Base-by-base conservation (phyloP, 1,140 invertebrate genomes). In the Pogonomyrmex barbatus region DNA sequence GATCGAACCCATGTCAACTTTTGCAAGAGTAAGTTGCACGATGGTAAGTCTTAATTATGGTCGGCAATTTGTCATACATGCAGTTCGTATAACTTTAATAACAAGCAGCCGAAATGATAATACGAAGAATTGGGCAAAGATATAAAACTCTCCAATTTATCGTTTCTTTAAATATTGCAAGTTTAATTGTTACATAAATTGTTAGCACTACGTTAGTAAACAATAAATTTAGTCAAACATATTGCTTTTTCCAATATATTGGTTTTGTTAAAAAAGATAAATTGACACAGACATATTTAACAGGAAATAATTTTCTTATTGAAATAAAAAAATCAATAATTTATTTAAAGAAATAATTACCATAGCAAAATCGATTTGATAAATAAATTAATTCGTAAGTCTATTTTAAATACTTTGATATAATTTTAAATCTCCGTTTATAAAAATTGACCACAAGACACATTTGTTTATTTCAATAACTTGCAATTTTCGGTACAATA, bases 1-100 rank as follows among this genome's bases (percentile, higher is more conserved):
- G 24, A 70, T 71, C 50, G 12, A 88, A 83, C 30, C 24, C 1
- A 1, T 8, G 45, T 6, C 4, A n/a, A 42, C 17, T 52, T 76
- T 79, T 42, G 36, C 5, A 50, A 50, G 45, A 45, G 17, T 1
- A 8, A 8, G 3, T 56, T 56, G 4, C 24, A 68, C 4, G 50
- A 56, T 58, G 42, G 47, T 24, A 63, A 62, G 45, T 52, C 70
- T 83, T 60, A 88, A 84, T 85, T 65, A 78, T 75, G 42, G 68
- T 10, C 58, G 71, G 50, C 30, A 63, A 30, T 39, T 78, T 45
- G 60, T 77, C 73, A 54, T 10, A 42, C 39, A 58, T 60, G 30
- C 14, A 82, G 2, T n/a, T 54, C 17, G 65, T 79, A 36, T 65
- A 79, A 78, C 1, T 78, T 63, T 36, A 63, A 50, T 63, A 50